A percentile compares a stretch with the other conserved stretches of the same genome.
Conservation (phyloP, 2,797 vertebrate genomes). For the Pseudochaenichthys georgianus region DNA sequence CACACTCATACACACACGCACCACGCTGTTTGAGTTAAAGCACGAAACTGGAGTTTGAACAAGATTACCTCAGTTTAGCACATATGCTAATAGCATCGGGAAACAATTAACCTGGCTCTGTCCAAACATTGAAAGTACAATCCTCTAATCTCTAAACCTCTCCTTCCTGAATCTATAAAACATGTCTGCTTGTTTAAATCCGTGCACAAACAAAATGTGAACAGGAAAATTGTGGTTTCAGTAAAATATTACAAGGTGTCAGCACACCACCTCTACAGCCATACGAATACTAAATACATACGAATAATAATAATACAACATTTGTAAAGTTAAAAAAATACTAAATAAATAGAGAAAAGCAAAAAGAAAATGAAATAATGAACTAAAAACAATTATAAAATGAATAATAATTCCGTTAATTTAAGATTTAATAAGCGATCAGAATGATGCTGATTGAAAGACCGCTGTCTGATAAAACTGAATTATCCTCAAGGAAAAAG, state of each 20-base stretch:
- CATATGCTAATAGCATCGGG: too few species aligned
- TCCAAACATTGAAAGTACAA: neutral
- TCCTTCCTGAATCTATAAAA: neutral
- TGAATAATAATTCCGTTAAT: neutral
- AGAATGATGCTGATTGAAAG: neutral
- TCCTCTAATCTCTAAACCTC: neutral
- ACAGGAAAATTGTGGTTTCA: neutral
- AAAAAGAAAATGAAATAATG: too few species aligned
- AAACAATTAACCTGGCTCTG: neutral
- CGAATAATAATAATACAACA: too few species aligned
- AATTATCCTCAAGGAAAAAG: neutral
- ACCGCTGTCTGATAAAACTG: neutral
- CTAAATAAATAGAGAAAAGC: too few species aligned
- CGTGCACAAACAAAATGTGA: too few species aligned
- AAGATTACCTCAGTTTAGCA: too few species aligned
- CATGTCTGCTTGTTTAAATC: neutral
- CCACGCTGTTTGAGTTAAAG: conserved; percentile 4
- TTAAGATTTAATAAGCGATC: neutral
- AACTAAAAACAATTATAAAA: neutral
- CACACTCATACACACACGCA: conserved; percentile 25
- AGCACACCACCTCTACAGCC: too few species aligned
- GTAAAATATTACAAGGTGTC: too few species aligned
- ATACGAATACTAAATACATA: too few species aligned
- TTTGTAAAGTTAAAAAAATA: too few species aligned
- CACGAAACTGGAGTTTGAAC: too few species aligned